Evolutionary conservation across 2,797 vertebrate species (phyloP), one percentile per base, ranked within the genome.

Genomic region (Macropodus opercularis): DNA sequence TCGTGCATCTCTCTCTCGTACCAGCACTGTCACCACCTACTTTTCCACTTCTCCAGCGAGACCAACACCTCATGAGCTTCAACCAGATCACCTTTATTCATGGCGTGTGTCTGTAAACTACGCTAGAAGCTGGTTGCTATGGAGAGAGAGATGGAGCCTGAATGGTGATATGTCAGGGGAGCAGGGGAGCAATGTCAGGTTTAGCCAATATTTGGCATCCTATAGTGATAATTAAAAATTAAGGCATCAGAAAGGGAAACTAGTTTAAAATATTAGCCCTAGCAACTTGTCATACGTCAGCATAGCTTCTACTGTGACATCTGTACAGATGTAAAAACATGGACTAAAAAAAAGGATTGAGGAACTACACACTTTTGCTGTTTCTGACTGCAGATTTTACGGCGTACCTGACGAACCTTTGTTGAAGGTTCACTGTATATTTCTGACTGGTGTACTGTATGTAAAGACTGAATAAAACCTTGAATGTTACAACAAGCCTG

Each of bases 391-490:
- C 88, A 87, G 86, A 86, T 86, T 89, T 87, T 27, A 77, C 71
- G 79, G 78, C 81, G 79, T 89, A 90, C 74, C 82, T 81, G 71
- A 83, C 36, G 63, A 69, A 82, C 88, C 84, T 90, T 88, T 50
- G 61, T 63, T 71, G 70, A 89, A 90, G 90, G 91, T 87, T 80
- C 87, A 58, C 78, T 92, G 88, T 91, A 87, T 88, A 89, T 91
- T 90, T 91, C 82, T 91, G 89, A 92, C 85, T 91, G 90, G 88
- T 93, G 91, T 89, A 90, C 90, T 92, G 91, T 91, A 91, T 86
- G 87, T 90, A 89, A 92, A 87, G 86, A 86, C 80, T 90, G 88
- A 92, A 93, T 91, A 90, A 93, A 92, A 92, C 88, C 85, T 91
- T 92, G 89, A 93, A 93, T 92, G 91, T 92, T 90, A 84, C 71